Evolutionary conservation across 2,797 vertebrate genomes (phyloP).

Genomic region (Lutjanus argentimaculatus): DNA sequence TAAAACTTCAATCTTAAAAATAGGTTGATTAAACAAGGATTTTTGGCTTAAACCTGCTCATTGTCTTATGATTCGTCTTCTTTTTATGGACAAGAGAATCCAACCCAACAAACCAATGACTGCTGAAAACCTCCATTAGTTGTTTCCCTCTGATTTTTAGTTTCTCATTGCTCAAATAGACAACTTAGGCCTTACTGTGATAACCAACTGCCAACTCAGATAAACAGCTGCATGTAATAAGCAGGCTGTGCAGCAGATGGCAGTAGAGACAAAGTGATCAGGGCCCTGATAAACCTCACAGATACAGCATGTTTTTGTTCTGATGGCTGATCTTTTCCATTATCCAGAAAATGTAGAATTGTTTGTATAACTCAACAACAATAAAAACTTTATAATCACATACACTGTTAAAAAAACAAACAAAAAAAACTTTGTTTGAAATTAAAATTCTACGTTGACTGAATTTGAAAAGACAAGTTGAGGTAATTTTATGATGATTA

Average conservation of each 20-base stretch:
- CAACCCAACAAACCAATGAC: not conserved
- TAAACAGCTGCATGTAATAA: constrained; percentile 49
- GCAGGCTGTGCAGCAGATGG: constrained; percentile 60
- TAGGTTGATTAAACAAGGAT: not conserved
- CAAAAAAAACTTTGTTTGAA: too few species aligned
- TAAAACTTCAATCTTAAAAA: not conserved
- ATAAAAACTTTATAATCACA: too few species aligned
- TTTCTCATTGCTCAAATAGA: not conserved
- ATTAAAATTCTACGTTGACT: too few species aligned
- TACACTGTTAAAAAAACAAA: too few species aligned
- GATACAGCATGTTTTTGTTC: not conserved
- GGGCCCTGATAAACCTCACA: not conserved
- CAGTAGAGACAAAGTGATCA: constrained; percentile 58
- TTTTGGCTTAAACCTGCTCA: not conserved
- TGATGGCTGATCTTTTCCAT: not conserved
- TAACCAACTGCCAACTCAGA: not conserved
- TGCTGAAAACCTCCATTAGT: not conserved
- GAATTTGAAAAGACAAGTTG: too few species aligned
- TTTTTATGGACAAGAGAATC: not conserved
- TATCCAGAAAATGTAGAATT: not conserved
- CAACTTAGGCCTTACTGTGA: too few species aligned
- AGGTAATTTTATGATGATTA: too few species aligned
- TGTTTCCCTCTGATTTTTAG: not conserved
- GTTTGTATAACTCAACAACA: too few species aligned
- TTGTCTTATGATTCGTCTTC: not conserved